Conservation (phyloP, 2,113 vertebrate species). For the Piaya cayana region DNA sequence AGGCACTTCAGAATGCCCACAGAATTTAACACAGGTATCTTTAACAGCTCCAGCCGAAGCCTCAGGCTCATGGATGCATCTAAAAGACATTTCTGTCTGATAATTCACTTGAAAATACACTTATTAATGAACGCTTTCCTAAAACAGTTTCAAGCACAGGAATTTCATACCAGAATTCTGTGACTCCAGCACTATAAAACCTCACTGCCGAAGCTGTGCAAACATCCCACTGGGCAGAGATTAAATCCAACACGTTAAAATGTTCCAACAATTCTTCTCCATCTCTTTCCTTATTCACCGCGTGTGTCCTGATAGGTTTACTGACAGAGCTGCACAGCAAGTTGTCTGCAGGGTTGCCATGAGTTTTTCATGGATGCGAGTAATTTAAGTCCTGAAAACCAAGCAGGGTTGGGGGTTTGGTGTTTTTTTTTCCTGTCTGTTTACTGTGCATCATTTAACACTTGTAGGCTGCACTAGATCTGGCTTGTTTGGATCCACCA, state of each 20-base stretch:
- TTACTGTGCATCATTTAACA: neutral
- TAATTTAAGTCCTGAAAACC: neutral
- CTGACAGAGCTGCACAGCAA: slow-evolving; percentile 1
- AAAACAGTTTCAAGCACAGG: neutral
- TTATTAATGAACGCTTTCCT: neutral
- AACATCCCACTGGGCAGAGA: slow-evolving; percentile 46
- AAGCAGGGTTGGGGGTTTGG: neutral
- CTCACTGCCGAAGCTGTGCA: neutral
- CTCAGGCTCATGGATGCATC: neutral
- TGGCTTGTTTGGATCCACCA: neutral
- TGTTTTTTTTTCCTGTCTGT: rapidly evolving
- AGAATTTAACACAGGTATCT: neutral
- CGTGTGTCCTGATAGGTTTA: neutral
- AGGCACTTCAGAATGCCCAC: neutral
- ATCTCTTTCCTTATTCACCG: neutral
- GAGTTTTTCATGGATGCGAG: neutral
- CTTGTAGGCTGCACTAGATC: neutral
- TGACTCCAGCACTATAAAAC: slow-evolving; percentile 4
- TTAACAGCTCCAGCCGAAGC: neutral
- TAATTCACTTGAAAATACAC: neutral
- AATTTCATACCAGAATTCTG: neutral
- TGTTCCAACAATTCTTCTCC: slow-evolving; percentile 10
- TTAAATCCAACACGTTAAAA: neutral
- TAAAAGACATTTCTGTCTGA: neutral
- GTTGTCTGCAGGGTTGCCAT: neutral